Percentiles rank a stretch among this genome's conserved stretches.
Evolutionary conservation across 2,888 invertebrate genomes (phyloP).

Genomic region (Leistus spinibarbis): DNA sequence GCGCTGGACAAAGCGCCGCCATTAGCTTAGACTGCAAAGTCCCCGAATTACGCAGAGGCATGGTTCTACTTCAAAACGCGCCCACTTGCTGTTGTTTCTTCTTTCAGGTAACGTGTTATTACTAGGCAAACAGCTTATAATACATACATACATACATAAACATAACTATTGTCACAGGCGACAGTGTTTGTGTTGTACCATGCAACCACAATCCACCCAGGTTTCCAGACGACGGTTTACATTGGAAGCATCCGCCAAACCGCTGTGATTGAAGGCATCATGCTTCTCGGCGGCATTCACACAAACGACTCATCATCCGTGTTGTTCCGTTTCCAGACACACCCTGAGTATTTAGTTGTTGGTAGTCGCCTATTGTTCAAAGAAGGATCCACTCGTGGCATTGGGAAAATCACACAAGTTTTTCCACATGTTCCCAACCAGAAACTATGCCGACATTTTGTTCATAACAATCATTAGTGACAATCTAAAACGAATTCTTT

Average conservation of each 20-base stretch:
- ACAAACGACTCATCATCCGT: constrained; percentile 88
- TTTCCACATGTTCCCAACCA: constrained; percentile 59
- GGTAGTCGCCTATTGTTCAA: constrained; percentile 82
- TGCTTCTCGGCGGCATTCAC: constrained; percentile 68
- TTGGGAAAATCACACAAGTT: constrained; percentile 81
- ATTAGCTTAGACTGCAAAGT: constrained; percentile 70
- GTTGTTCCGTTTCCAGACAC: constrained; percentile 84
- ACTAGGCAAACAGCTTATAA: too few species aligned
- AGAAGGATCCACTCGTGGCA: constrained; percentile 84
- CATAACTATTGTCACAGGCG: constrained; percentile 69
- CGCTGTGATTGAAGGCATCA: constrained; percentile 82
- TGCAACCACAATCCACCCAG: constrained; percentile 79
- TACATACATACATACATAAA: background rate
- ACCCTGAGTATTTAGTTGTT: constrained; percentile 85
- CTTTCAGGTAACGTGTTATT: constrained; percentile 62
- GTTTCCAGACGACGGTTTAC: constrained; percentile 92
- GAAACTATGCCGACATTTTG: background rate
- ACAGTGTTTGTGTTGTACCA: constrained; percentile 89
- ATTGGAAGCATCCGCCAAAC: constrained; percentile 96
- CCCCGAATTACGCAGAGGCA: constrained; percentile 76
- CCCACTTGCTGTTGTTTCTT: constrained; percentile 66
- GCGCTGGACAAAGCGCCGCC: constrained; percentile 90
- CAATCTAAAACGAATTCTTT: too few species aligned
- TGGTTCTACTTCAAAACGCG: constrained; percentile 74
- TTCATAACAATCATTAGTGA: too few species aligned